These are phyloP conservation scores for Lycocorax pyrrhopterus DNA, from an alignment of 2,113 vertebrate species.

Conservation along the genomic window DNA sequence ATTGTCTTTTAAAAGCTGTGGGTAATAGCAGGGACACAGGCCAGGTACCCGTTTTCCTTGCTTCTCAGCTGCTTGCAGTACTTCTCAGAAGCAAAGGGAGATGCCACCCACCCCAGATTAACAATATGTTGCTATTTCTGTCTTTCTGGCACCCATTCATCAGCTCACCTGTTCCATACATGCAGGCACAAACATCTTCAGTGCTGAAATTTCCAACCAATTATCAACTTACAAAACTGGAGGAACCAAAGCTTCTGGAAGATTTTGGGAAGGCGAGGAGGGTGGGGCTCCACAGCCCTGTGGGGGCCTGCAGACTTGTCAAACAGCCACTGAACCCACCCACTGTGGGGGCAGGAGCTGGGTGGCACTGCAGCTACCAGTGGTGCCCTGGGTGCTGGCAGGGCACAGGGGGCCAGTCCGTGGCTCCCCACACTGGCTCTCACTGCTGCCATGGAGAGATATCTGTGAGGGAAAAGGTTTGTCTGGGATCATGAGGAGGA, in stretches of 20 bases:
- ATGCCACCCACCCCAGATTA: not conserved
- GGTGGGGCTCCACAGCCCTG: fast-evolving
- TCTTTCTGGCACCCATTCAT: not conserved
- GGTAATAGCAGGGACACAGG: not conserved
- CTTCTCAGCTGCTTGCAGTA: not conserved
- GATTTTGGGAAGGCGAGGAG: not conserved
- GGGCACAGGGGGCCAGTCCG: not conserved
- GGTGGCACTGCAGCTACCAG: not conserved
- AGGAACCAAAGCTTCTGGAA: not conserved
- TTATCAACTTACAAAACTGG: not conserved
- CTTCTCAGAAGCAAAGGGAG: not conserved
- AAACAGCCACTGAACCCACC: not conserved
- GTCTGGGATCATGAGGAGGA: not conserved
- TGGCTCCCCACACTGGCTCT: not conserved
- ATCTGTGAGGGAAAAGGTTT: not conserved
- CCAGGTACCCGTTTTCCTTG: not conserved
- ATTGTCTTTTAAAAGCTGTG: fast-evolving
- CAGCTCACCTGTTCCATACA: not conserved
- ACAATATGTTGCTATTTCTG: not conserved
- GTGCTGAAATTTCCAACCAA: not conserved
- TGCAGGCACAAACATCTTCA: not conserved
- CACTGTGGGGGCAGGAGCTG: not conserved
- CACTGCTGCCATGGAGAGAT: not conserved
- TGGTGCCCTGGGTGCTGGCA: not conserved
- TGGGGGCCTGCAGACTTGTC: not conserved